Base-by-base conservation (phyloP, 2,888 invertebrate species). In the Parnassius glacialis region DNA sequence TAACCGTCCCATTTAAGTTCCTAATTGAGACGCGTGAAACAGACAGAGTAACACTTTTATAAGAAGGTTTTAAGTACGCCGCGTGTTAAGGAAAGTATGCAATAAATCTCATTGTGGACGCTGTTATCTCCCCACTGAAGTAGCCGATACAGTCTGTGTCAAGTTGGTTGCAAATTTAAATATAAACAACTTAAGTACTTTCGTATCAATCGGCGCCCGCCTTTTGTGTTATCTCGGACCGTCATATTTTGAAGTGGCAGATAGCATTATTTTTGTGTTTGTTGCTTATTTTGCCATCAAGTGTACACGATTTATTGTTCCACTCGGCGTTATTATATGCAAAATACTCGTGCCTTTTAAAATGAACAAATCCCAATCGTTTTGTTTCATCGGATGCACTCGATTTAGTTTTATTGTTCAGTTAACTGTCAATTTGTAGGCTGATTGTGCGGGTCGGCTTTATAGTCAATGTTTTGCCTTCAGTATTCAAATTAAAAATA, bases 71-170 rank as follows among this genome's bases (percentile, higher is more conserved):
- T 75, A 75, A 79, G 75, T 74, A 75, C 75, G 73, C 75, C 25
- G 20, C 75, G 79, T 81, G 82, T 81, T 81, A 79, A 70, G 70
- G 73, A 76, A 81, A 83, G 85, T 82, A 80, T 82, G 83, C 80
- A 80, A 90, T 90, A 90, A 90, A 90, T 90, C 89, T 87, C 75
- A 76, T 81, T 84, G 83, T 86, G 83, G 80, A 75, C 79, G 75
- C 69, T 74, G 78, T 90, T 89, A 90, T 90, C 90, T 86, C 64
- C 70, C 71, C 67, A 74, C 76, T 78, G 83, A 81, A 82, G 90
- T 84, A 87, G 87, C 85, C 77, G 87, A 87, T 87, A 87, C 81
- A 80, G 74, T 76, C 71, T 73, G 76, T 81, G 84, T 82, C 85
- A 83, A 76, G 76, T 76, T 74, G 76, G 68, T 79, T 81, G 80